Evolutionary conservation across 2,113 vertebrate genomes (phyloP), one percentile per base, ranked within the genome.

Genomic region (Orientallactaga bullata): DNA sequence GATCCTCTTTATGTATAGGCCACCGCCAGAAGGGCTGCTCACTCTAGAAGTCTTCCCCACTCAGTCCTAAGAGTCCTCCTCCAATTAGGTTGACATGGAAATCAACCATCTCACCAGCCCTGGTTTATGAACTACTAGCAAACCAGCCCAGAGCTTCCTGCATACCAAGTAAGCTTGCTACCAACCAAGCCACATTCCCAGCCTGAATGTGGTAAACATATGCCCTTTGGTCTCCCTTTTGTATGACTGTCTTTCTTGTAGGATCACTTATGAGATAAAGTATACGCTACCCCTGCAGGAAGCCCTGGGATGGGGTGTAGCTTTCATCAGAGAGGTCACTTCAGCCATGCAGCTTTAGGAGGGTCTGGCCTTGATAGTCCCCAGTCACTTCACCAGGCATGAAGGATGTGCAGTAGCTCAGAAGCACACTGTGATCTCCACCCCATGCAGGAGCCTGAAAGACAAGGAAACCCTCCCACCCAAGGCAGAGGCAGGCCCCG

Each of bases 281-380:
- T 30, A 6, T 3, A 3, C 26, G n/a, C 37, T 4, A 32, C 0
- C 1, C 1, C n/a, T 1, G 3, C 0, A 24, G 15, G 16, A 2
- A 20, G 21, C 9, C 23, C 71, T 15, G 3, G 21, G 10, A 4
- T 2, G 16, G 32, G 37, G n/a, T 18, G 21, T 0, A 32, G 13
- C 78, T 16, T 3, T 9, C 47, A 30, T 11, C 3, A 1, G 1
- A 17, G 24, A 5, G 0, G 61, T 23, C 7, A 39, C 76, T 65
- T 35, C 10, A 2, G 55, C 35, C 18, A 12, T 24, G 18, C 28
- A 23, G 20, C 5, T 5, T 2, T 1, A 15, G 65, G 66, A 72
- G 39, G 8, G 39, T 20, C 72, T 28, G 32, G 24, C 39, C 72
- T 82, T 47, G 24, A 21, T 13, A 24, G 35, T 18, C 37, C 58